Evolutionary conservation across 2,888 invertebrate species (phyloP).

Genomic region (Serripes groenlandicus): DNA sequence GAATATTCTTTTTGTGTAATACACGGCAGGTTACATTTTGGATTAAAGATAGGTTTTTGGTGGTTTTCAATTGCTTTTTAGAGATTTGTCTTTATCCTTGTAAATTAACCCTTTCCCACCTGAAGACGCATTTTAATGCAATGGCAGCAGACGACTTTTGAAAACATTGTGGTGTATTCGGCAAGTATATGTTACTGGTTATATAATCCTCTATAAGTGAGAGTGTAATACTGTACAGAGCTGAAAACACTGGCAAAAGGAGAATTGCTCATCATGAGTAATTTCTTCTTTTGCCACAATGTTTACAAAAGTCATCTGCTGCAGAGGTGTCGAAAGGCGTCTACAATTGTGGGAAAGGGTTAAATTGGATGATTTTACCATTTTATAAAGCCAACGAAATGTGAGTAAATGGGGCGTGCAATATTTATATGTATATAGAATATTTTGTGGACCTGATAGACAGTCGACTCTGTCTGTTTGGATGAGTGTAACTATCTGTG

Average conservation of each 20-base stretch:
- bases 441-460: too few species aligned
- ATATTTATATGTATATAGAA: conserved; percentile 1
- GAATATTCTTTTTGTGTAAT: too few species aligned
- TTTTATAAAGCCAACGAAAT: conserved; percentile 3
- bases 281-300: neutral
- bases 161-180: neutral
- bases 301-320: neutral
- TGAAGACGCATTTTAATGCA: neutral
- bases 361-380: conserved; percentile 3
- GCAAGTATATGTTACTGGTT: neutral
- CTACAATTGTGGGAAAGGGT: neutral
- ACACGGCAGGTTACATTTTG: too few species aligned
- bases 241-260: neutral
- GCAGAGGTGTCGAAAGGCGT: neutral
- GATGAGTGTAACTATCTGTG: too few species aligned
- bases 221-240: too few species aligned
- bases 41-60: too few species aligned
- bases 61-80: neutral
- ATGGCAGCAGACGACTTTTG: neutral
- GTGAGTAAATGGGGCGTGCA: conserved; percentile 9
- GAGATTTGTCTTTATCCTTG: neutral
- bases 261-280: neutral
- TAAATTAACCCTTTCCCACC: neutral
- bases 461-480: too few species aligned
- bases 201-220: neutral